phyloP scores from a whole-genome alignment of 2,113 vertebrate genomes.

The Callithrix jacchus region DNA sequence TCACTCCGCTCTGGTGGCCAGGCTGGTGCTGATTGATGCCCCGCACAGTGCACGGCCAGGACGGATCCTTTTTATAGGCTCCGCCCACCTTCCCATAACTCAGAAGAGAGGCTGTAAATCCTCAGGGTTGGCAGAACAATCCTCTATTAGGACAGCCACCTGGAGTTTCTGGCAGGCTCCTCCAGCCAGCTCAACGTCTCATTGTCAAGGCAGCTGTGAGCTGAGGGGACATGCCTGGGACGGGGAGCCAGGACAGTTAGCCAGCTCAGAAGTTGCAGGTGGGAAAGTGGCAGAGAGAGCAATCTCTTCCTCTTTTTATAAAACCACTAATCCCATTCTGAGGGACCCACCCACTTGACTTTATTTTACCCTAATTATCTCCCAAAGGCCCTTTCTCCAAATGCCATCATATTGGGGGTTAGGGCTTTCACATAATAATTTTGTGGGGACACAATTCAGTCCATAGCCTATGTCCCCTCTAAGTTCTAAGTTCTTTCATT shows the following conservation, averaged over 20 bases:
- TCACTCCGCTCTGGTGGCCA: slow-evolving; percentile 43
- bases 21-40: slow-evolving; percentile 56
- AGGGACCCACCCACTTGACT: not conserved
- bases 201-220: slow-evolving; percentile 30
- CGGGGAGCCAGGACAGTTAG: not conserved
- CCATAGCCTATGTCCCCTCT: not conserved
- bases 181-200: not conserved
- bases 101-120: slow-evolving; percentile 62
- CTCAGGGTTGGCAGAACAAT: not conserved
- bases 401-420: not conserved
- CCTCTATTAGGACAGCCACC: slow-evolving; percentile 41
- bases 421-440: not conserved
- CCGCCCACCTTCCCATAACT: slow-evolving; percentile 56
- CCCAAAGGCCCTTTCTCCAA: not conserved
- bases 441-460: not conserved
- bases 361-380: not conserved
- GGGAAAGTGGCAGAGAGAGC: not conserved
- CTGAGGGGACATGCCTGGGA: not conserved
- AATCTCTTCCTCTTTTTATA: not conserved
- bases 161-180: slow-evolving; percentile 50
- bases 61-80: slow-evolving; percentile 54
- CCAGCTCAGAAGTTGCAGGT: not conserved
- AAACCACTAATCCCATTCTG: not conserved
- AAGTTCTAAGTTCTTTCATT: not conserved
- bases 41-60: not conserved